phyloP scores from a whole-genome alignment of 2,113 vertebrate genomes.

The Sinocyclocheilus maitianheensis region DNA sequence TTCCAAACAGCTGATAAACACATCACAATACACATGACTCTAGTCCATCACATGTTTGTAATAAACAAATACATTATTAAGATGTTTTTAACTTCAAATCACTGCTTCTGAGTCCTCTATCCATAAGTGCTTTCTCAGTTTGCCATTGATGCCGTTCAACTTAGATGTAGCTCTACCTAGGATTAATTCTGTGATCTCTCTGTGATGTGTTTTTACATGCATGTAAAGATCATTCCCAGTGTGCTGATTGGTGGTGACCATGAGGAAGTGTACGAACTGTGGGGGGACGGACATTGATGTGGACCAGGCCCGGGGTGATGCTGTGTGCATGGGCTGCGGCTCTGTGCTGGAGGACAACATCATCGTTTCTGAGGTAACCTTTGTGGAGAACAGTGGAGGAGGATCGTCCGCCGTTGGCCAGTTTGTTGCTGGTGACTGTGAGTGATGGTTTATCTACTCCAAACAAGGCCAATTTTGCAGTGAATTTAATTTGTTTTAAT shows the following conservation, averaged over 20 bases:
- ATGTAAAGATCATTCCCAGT: not conserved
- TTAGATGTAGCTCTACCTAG: not conserved
- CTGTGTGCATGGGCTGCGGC: constrained; percentile 91
- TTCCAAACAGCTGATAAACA: too few relatives aligned
- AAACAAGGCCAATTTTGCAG: not conserved
- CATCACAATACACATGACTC: too few relatives aligned
- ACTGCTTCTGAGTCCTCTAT: not conserved
- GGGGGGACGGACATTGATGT: constrained; percentile 91
- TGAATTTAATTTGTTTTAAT: not conserved
- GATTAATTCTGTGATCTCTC: not conserved
- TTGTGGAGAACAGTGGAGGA: constrained; percentile 91
- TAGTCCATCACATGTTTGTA: too few relatives aligned
- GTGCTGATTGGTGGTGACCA: constrained; percentile 52
- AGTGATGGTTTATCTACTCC: constrained; percentile 48
- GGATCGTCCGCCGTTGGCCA: constrained; percentile 92
- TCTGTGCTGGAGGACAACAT: constrained; percentile 97
- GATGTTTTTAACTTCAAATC: too few relatives aligned
- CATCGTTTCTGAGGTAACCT: constrained; percentile 95
- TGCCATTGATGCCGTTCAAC: not conserved
- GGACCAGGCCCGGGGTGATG: constrained; percentile 89
- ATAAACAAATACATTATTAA: too few relatives aligned
- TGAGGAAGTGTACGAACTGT: constrained; percentile 86
- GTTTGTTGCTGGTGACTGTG: constrained; percentile 92
- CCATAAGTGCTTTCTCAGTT: not conserved
- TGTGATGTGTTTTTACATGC: not conserved